Evolutionary conservation across 2,888 invertebrate species (phyloP), one percentile per base, ranked within the genome.

Genomic region (Ophraella communa): DNA sequence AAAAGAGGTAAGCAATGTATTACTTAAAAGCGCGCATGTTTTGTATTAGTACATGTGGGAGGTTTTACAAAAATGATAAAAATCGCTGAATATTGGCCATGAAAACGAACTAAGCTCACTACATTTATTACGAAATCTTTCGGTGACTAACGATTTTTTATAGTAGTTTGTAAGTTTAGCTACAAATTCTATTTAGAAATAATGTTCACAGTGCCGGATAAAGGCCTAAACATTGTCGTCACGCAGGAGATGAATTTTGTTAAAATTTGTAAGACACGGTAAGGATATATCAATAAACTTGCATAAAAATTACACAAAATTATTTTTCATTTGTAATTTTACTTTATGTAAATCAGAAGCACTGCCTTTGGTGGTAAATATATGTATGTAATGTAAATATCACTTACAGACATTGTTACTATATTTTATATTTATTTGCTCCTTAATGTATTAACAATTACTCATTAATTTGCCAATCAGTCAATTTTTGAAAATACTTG

Each of bases 121-220:
- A 67, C 66, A 65, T 70, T 76, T 35, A 74, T 74, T 73, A 79
- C 78, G 79, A 78, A 78, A 77, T 76, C 76, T 76, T 78, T 79
- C 78, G 77, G 74, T 54, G 61, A 78, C 78, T 77, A 77, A 77
- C 77, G 80, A 78, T 80, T 81, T 80, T 81, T 80, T 80, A 81
- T 79, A 79, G 77, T 81, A 81, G 80, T 71, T 73, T 66, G 74
- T 81, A 80, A 80, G 79, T 74, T 35, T 80, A 78, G 73, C 67
- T 72, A 71, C 74, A 76, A 74, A 72, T 79, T 79, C 73, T 77
- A 73, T 78, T 77, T 75, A 76, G 76, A 74, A 73, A 76, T 74
- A 76, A 71, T 60, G 49, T 76, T 74, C 73, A 76, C 75, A 69
- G 74, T 71, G 76, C 74, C 76, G 61, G 56, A 27, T 17, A 14